Conservation (phyloP, 2,113 vertebrate genomes). For the Herpailurus yagouaroundi region DNA sequence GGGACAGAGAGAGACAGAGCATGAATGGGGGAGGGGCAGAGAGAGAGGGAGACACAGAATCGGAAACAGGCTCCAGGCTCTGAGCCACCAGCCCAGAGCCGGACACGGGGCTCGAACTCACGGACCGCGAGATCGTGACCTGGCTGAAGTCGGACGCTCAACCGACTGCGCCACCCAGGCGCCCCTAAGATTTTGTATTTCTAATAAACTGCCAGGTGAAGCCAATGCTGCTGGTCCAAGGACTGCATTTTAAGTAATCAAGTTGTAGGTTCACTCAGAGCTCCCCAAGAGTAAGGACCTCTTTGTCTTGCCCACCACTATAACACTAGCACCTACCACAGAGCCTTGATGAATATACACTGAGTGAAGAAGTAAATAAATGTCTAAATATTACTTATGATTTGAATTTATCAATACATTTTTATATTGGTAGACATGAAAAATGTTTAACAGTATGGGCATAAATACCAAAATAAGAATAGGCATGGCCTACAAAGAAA, state of each 20-base stretch:
- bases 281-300: not conserved
- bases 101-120: no score
- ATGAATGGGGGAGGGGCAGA: no score
- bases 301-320: not conserved
- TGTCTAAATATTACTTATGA: not conserved
- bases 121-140: no score
- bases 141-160: no score
- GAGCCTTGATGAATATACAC: not conserved
- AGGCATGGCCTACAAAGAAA: not conserved
- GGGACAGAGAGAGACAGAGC: no score
- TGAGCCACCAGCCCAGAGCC: no score
- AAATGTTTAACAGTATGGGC: not conserved
- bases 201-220: not conserved
- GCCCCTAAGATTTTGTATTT: not conserved
- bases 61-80: no score
- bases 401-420: not conserved
- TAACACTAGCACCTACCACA: not conserved
- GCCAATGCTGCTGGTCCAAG: not conserved
- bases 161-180: no score
- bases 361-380: not conserved
- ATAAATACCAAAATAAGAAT: not conserved
- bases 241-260: not conserved
- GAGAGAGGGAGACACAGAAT: no score
- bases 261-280: not conserved
- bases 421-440: not conserved